A percentile compares a stretch with the other conserved stretches of the same genome.
phyloP scores from a whole-genome alignment of 2,888 invertebrate genomes.

The Melanostoma scalare region DNA sequence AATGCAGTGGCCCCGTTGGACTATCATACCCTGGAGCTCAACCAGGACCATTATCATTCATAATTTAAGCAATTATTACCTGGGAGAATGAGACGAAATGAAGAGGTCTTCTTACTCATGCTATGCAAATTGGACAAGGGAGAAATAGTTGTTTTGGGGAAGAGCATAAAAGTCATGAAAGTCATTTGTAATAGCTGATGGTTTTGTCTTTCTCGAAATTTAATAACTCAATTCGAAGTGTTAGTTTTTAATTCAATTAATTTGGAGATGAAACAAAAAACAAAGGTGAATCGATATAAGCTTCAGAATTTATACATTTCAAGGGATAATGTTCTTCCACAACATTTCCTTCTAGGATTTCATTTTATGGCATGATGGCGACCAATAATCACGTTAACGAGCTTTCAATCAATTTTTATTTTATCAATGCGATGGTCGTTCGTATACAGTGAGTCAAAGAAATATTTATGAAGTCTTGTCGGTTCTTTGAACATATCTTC shows the following conservation, averaged over 20 bases:
- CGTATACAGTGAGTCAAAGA: constrained; percentile 20
- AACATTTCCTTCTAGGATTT: constrained; percentile 8
- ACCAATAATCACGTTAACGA: constrained; percentile 20
- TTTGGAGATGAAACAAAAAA: too few species aligned
- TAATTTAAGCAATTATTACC: constrained; percentile 61
- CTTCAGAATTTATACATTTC: not conserved
- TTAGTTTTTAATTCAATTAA: constrained; percentile 1
- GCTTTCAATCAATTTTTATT: not conserved
- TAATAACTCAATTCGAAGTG: too few species aligned
- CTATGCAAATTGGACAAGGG: constrained; percentile 11
- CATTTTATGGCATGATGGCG: not conserved
- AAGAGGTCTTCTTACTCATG: not conserved
- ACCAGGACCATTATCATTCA: constrained; percentile 31
- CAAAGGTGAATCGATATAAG: too few species aligned
- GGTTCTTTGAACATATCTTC: not conserved
- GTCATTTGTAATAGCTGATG: too few species aligned
- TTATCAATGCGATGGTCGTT: not conserved
- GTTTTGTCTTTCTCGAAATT: not conserved
- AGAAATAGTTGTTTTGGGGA: not conserved
- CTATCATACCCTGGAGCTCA: constrained; percentile 10
- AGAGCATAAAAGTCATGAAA: constrained; percentile 12
- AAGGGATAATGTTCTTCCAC: constrained; percentile 17
- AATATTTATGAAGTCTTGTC: not conserved
- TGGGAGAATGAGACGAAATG: not conserved
- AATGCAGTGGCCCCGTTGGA: constrained; percentile 27